Percentiles rank a stretch among this genome's conserved stretches.
These are phyloP conservation scores for Nesogale talazaci DNA, from an alignment of 2,113 vertebrate genomes.

Conservation along the genomic window DNA sequence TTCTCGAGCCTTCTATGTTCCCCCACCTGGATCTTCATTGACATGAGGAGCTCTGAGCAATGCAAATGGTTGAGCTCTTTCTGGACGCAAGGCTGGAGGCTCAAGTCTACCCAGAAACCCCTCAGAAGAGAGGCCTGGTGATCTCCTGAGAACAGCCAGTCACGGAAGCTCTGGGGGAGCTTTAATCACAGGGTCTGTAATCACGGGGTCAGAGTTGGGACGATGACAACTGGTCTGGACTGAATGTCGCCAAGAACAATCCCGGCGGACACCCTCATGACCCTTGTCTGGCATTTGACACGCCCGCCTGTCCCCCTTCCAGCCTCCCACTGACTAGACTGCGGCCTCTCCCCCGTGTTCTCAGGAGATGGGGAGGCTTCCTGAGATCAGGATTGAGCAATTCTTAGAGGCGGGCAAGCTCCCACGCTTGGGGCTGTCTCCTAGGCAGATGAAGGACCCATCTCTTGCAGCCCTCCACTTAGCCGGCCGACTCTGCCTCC, in stretches of 20 bases:
- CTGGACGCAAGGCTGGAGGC: neutral
- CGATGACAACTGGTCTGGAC: neutral
- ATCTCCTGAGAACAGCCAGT: neutral
- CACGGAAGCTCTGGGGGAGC: neutral
- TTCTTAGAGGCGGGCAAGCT: neutral
- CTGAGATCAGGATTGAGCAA: slow-evolving; percentile 6
- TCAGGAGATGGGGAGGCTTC: neutral
- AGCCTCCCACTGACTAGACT: neutral
- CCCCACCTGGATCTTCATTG: neutral
- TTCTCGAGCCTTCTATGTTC: no score
- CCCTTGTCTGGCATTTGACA: neutral
- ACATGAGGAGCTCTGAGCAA: neutral
- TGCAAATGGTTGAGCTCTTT: neutral
- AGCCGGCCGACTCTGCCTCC: no score
- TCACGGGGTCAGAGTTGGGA: neutral
- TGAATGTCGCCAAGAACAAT: neutral
- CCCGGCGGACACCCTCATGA: neutral
- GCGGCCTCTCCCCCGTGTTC: neutral
- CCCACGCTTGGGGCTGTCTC: neutral
- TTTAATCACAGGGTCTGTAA: neutral
- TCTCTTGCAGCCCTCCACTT: no score
- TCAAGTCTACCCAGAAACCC: neutral
- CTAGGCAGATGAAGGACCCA: neutral
- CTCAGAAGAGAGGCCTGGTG: neutral
- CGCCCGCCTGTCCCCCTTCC: neutral